Evolutionary conservation across 2,797 vertebrate species (phyloP), one percentile per base, ranked within the genome.

Genomic region (Hyperoplus lanceolatus): DNA sequence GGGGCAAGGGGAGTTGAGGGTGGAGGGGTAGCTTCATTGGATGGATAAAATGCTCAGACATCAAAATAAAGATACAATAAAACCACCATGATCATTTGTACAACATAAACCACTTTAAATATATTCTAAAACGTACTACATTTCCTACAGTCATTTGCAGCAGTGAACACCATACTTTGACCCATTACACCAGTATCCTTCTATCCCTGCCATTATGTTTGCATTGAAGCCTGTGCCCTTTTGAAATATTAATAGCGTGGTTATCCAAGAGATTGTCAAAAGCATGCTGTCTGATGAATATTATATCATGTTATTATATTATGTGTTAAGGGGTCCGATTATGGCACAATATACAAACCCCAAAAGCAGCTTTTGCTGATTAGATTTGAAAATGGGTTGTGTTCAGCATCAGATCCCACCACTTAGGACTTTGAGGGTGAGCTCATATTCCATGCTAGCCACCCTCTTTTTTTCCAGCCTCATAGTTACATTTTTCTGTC

Each of bases 201-300:
- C 56, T 13, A 49, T 18, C 21, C 29, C 46, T 81, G 56, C 29
- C 48, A 50, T 72, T 67, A 74, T 74, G 69, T 90, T 84, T 90
- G 77, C 73, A 82, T 69, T 74, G 75, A 84, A 75, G 63, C 75
- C 16, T 57, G 59, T 80, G 85, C 55, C 90, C 82, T 92, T 89
- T 92, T 92, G 62, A 87, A 87, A 90, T 89, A 93, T 92, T 90
- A 83, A 92, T n/a, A 42, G 13, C 46, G 54, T 73, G 77, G 67
- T 85, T 91, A 87, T 87, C 69, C 60, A 80, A 51, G 79, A 88
- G 85, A 77, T 84, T 83, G 83, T 79, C 51, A 77, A 70, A 75
- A 66, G 79, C 78, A 72, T 79, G 82, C 80, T 12, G 43, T 65
- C 79, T 72, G 73, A 86, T 87, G 58, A 91, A 92, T 92, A 91